A percentile compares a stretch with the other conserved stretches of the same genome.
Conservation (phyloP, 2,797 vertebrate genomes). For the Cheirogaleus major region DNA sequence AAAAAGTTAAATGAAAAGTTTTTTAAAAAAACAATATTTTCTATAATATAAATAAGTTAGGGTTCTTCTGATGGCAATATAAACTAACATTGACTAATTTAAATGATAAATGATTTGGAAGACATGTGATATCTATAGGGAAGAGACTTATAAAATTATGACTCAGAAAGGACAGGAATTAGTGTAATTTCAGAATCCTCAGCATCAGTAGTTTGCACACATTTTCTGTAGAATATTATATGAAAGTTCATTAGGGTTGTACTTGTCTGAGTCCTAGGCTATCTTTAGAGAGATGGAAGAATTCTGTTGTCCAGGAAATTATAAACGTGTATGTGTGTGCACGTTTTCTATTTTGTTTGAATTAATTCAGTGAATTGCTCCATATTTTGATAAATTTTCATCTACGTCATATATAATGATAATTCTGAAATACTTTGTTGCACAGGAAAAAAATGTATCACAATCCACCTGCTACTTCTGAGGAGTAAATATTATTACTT, state of each 20-base stretch:
- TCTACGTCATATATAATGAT: not conserved
- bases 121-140: not conserved
- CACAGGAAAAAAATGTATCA: not conserved
- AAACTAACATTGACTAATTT: not conserved
- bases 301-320: not conserved
- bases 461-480: not conserved
- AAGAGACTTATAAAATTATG: not conserved
- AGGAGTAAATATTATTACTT: not conserved
- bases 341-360: not conserved
- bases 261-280: not conserved
- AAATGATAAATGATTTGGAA: not conserved
- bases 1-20: not conserved
- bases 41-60: not conserved
- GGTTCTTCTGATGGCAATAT: not conserved
- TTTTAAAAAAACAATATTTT: not conserved
- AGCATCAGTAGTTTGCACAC: not conserved
- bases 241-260: not conserved
- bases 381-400: not conserved
- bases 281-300: not conserved
- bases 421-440: not conserved
- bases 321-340: not conserved
- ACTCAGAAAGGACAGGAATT: not conserved
- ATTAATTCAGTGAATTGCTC: not conserved
- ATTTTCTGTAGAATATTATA: not conserved
- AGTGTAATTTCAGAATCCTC: not conserved